These are phyloP conservation scores for Ptilorrhoa leucosticta DNA, from an alignment of 2,113 vertebrate species.

Conservation along the genomic window DNA sequence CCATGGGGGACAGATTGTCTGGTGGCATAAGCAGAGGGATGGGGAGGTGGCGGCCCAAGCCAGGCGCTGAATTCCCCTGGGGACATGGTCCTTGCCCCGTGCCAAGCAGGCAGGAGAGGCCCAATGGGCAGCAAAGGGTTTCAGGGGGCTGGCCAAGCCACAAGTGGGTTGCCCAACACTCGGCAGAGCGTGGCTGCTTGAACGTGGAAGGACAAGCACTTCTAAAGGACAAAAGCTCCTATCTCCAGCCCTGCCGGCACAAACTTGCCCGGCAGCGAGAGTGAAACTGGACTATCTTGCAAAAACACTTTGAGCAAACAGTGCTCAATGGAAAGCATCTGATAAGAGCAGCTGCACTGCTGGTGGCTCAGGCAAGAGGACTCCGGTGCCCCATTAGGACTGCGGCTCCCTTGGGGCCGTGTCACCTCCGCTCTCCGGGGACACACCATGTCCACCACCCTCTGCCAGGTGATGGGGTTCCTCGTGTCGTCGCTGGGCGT, in stretches of 20 bases:
- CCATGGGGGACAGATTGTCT: background rate
- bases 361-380: slow-evolving; percentile 14
- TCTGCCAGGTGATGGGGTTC: slow-evolving; percentile 81
- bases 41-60: background rate
- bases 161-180: background rate
- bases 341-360: slow-evolving; percentile 50
- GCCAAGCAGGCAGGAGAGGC: background rate
- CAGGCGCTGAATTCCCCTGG: background rate
- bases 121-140: background rate
- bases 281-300: slow-evolving; percentile 81
- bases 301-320: slow-evolving; percentile 81
- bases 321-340: slow-evolving; percentile 50
- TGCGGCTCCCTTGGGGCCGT: background rate
- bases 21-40: background rate
- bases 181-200: background rate
- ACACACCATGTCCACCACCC: slow-evolving; percentile 78
- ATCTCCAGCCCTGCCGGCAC: slow-evolving; percentile 34
- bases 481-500: slow-evolving; percentile 74
- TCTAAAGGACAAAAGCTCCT: slow-evolving; percentile 63
- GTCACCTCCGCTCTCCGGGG: background rate
- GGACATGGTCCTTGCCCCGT: background rate
- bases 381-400: background rate
- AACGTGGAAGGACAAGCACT: slow-evolving; percentile 34
- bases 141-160: background rate
- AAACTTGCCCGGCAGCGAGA: slow-evolving; percentile 47